phyloP scores from a whole-genome alignment of 2,113 vertebrate species.

The Amphilophus citrinellus region DNA sequence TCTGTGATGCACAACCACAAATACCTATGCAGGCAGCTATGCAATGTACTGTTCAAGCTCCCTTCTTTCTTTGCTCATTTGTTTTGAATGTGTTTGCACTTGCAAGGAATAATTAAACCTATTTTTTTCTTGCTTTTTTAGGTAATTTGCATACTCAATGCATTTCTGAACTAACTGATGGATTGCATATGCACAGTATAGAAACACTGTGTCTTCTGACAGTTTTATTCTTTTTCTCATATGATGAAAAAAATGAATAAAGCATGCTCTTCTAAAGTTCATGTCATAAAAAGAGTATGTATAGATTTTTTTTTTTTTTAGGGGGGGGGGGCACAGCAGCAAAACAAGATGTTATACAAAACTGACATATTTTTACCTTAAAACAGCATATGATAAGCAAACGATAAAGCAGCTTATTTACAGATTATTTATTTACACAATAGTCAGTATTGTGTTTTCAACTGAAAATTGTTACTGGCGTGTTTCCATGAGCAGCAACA shows the following conservation, averaged over 20 bases:
- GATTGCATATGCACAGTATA: not conserved
- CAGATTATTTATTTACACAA: not conserved
- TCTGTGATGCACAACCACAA: not conserved
- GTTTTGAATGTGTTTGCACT: not conserved
- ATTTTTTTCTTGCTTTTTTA: not conserved
- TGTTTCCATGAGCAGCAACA: no score
- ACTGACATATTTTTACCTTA: not conserved
- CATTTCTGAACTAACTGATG: not conserved
- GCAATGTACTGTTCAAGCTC: not conserved
- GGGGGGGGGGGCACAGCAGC: no score
- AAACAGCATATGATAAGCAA: not conserved
- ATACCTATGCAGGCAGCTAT: conserved; percentile 12
- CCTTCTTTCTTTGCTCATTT: not conserved
- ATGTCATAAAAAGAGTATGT: no score
- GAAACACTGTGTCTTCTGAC: not conserved
- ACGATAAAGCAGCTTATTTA: not conserved
- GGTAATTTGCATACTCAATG: not conserved
- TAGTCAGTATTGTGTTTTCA: not conserved
- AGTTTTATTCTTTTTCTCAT: not conserved
- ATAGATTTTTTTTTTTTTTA: no score
- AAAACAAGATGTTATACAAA: not conserved
- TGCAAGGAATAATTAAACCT: not conserved
- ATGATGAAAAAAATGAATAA: not conserved
- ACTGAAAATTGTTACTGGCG: no score
- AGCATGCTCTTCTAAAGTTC: not conserved